phyloP scores from a whole-genome alignment of 2,888 invertebrate genomes.

The Hirtodrosophila duncani region DNA sequence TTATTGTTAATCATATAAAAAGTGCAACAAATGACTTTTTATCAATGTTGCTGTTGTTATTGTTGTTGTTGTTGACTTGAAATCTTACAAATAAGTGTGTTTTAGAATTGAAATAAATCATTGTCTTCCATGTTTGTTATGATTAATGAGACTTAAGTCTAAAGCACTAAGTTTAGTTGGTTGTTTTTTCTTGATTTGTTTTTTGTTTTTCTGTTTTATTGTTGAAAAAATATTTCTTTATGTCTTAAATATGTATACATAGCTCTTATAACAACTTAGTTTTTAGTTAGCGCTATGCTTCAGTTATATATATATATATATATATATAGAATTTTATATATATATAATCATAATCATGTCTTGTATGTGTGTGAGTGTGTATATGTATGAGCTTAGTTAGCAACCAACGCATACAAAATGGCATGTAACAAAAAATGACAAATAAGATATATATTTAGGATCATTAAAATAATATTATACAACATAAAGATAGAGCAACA shows the following conservation, averaged over 20 bases:
- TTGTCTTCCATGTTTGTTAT: constrained; percentile 57
- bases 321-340: background rate
- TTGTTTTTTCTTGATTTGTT: constrained; percentile 9
- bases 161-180: constrained; percentile 27
- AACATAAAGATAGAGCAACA: constrained; percentile 15
- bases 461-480: constrained; percentile 5
- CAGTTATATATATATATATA: constrained; percentile 18
- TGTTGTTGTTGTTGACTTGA: constrained; percentile 6
- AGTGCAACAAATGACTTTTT: constrained; percentile 31
- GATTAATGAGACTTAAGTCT: constrained; percentile 29
- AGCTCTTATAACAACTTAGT: constrained; percentile 49
- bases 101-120: constrained; percentile 48
- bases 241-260: constrained; percentile 34
- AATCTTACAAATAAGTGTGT: constrained; percentile 49
- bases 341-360: constrained; percentile 26
- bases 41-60: constrained; percentile 11
- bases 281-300: constrained; percentile 64
- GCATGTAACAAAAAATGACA: constrained; percentile 25
- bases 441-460: constrained; percentile 34
- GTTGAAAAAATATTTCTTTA: constrained; percentile 57
- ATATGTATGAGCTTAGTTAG: too few relatives aligned
- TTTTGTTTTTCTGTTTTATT: constrained; percentile 27
- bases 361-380: background rate
- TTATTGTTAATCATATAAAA: constrained; percentile 54
- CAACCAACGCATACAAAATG: constrained; percentile 15